Conservation (phyloP, 2,888 invertebrate genomes). For the Deilephila elpenor region DNA sequence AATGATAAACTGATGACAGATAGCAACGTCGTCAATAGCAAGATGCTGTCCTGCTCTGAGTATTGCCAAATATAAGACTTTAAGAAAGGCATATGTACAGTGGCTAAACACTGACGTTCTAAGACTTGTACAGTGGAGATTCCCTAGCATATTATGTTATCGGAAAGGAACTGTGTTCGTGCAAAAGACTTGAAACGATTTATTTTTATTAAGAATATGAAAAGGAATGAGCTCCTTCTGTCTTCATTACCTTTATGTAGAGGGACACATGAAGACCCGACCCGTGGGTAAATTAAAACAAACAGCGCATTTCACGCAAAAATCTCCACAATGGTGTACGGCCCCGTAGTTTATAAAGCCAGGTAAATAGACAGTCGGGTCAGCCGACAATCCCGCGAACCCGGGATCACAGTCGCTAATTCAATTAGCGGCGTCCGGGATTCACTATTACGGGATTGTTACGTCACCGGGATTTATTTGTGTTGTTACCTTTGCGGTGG, state of each 20-base stretch:
- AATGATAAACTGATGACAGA: no score
- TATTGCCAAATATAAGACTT: no score
- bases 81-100: no score
- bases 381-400: conserved; percentile 46
- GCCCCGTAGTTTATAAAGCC: conserved; percentile 39
- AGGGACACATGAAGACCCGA: neutral
- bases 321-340: conserved; percentile 19
- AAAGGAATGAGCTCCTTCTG: neutral
- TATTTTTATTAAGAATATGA: neutral
- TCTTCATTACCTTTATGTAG: neutral
- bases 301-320: conserved; percentile 19
- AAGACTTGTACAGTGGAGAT: no score
- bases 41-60: no score
- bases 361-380: conserved; percentile 51
- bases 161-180: no score
- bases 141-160: no score
- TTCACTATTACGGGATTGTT: conserved; percentile 55
- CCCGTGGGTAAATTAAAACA: conserved; percentile 14
- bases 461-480: conserved; percentile 60
- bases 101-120: no score
- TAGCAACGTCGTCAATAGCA: no score
- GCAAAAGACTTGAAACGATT: neutral
- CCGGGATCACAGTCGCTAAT: conserved; percentile 57
- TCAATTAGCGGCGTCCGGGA: conserved; percentile 57
- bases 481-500: conserved; percentile 41